Base-by-base conservation (phyloP, 2,888 invertebrate species). In the Tetranychus piercei region DNA sequence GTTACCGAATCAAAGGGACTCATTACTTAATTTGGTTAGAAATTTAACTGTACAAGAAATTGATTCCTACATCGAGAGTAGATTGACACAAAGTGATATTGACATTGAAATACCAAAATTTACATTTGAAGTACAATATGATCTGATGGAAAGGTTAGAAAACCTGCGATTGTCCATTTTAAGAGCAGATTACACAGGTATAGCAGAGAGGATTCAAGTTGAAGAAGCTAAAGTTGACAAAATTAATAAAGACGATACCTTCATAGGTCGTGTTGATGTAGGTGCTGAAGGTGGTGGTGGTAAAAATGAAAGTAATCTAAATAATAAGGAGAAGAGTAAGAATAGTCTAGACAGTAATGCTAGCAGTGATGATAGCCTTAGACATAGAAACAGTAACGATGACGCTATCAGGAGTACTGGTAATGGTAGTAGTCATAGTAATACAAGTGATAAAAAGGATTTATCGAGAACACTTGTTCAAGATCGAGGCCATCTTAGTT, bases 51-150 rank as follows among this genome's bases (percentile, higher is more conserved):
- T 23, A 20, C n/a, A 73, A 23, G 64, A 73, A 34, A 22, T 73
- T 8, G 44, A 64, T 73, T 22, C 55, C 20, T 43, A 73, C 23
- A 22, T 73, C 6, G 55, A 64, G 15, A n/a, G 18, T 73, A 64
- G 23, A 73, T 34, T 73, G 20, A 73, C 55, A 55, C 43, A 18
- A 11, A 23, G 34, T 69, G 69, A 69, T 22, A 15, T 71, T 23
- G 71, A 71, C n/a, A 44, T 71, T 44, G 44, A 71, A 20, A 64
- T 73, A 64, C 73, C 73, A 15, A 73, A 73, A 64, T 73, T 73
- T 34, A 64, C 44, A 64, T 73, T 65, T 18, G 34, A 73, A 23
- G 23, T 18, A n/a, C 22, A 73, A 64, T 64, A 34, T 34, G 64
- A 73, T 23, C 20, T 55, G 55, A 64, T 34, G 65, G 43, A 22